Conservation (phyloP, 2,888 invertebrate genomes). For the Hartigia nigra region DNA sequence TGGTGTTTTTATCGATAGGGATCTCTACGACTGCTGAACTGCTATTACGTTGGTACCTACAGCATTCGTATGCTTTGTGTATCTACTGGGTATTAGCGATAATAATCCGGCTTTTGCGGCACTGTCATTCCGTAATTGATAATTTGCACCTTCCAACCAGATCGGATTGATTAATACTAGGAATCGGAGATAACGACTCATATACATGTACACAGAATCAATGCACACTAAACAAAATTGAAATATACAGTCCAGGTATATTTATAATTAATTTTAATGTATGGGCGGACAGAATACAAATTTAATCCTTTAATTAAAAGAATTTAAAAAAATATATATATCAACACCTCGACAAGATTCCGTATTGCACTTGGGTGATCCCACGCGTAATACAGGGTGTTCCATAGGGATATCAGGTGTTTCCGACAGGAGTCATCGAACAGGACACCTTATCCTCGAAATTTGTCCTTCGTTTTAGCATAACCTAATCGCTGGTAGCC, state of each 20-base stretch:
- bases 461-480: conserved; percentile 36
- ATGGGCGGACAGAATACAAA: not conserved
- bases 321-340: not conserved
- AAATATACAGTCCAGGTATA: not conserved
- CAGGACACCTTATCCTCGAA: conserved; percentile 43
- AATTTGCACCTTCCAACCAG: not conserved
- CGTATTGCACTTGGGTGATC: conserved; percentile 32
- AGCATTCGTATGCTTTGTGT: not conserved
- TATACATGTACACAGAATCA: not conserved
- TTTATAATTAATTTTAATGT: not conserved
- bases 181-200: not conserved
- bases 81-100: not conserved
- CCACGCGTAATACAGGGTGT: conserved; percentile 45
- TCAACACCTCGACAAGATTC: not conserved
- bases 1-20: not conserved
- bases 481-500: conserved; percentile 36
- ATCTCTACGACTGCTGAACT: not conserved
- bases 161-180: not conserved
- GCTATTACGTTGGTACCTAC: not conserved
- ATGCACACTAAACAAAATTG: not conserved
- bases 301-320: not conserved
- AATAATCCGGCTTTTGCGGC: not conserved
- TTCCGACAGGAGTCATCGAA: conserved; percentile 34
- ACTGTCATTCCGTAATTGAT: not conserved
- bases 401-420: conserved; percentile 36